Base-by-base conservation (phyloP, 2,888 invertebrate genomes). In the Adelphocoris suturalis region DNA sequence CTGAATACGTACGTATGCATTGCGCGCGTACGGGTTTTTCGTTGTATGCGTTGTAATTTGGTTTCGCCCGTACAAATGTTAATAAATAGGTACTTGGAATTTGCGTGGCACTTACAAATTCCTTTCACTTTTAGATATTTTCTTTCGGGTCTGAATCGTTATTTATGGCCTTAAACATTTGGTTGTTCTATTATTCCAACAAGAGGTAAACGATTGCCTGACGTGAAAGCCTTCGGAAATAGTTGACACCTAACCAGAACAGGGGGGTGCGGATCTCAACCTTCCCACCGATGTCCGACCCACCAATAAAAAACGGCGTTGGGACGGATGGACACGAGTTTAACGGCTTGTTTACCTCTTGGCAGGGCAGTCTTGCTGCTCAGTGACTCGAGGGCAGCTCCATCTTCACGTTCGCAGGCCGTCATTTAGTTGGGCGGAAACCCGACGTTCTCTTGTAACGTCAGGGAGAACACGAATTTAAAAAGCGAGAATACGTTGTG, bases 341-440 rank as follows among this genome's bases (percentile, higher is more conserved):
- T 19, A 68, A n/a, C 23, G 68, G 19, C 19, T 68, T n/a, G n/a
- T 68, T 68, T 19, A 68, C 68, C 68, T 68, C 68, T 19, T 68
- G 23, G 68, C 68, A 23, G 68, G 68, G 68, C 23, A 13, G 68
- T 23, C 19, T n/a, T 7, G 13, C 52, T 52, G 16, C 52, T 52
- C 52, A 12, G 3, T 37, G 37, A 37, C 37, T 37, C 37, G 37
- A 12, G 52, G 13, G 52, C 0, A 16, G 57, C 23, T 23, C 68
- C 23, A 68, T 68, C 68, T 68, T 23, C 11, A 12, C 13, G 57
- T 57, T n/a, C 57, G n/a, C 57, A n/a, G 16, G n/a, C 57, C 19
- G 68, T 68, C 68, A 23, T 68, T 68, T 12, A 68, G 11, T n/a
- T 11, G n/a, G 27, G 68, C 19, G 19, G 68, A 19, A 68, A 23